phyloP scores from a whole-genome alignment of 2,888 invertebrate genomes.

The Crocallis elinguaria region DNA sequence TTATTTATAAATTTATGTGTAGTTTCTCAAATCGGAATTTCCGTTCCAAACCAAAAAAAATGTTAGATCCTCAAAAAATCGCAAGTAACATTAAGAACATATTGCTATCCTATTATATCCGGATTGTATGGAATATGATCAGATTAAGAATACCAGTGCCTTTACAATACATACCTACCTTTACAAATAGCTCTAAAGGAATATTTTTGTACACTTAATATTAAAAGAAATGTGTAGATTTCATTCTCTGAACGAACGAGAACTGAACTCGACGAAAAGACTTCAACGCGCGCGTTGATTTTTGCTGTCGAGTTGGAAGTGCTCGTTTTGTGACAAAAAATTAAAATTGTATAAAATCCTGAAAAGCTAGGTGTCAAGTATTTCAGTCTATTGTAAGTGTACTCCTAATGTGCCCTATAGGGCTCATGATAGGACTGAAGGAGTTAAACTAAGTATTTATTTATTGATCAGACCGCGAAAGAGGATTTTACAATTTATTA shows the following conservation, averaged over 20 bases:
- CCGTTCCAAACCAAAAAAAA: conserved; percentile 77
- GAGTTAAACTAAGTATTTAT: conserved; percentile 79
- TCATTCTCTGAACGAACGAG: conserved; percentile 53
- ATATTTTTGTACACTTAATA: conserved; percentile 82
- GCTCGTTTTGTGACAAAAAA: not conserved
- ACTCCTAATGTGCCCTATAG: conserved; percentile 69
- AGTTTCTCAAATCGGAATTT: conserved; percentile 74
- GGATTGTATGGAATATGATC: conserved; percentile 62
- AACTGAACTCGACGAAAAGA: conserved; percentile 32
- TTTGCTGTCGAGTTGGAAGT: not conserved
- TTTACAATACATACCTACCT: conserved; percentile 83
- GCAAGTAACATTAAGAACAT: conserved; percentile 57
- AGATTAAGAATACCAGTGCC: conserved; percentile 79
- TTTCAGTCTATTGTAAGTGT: conserved; percentile 57
- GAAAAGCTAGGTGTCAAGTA: conserved; percentile 66
- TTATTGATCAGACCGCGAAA: conserved; percentile 79
- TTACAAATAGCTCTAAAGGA: conserved; percentile 70
- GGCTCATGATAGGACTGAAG: conserved; percentile 75
- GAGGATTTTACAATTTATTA: conserved; percentile 84
- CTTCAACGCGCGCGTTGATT: conserved; percentile 13
- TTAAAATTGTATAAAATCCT: conserved; percentile 54
- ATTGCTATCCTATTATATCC: conserved; percentile 51
- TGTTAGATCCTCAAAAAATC: conserved; percentile 60
- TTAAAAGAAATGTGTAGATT: conserved; percentile 57
- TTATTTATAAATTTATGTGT: conserved; percentile 81